Evolutionary conservation across 2,797 vertebrate species (phyloP).

Genomic region (Bryconaethiops microstoma): DNA sequence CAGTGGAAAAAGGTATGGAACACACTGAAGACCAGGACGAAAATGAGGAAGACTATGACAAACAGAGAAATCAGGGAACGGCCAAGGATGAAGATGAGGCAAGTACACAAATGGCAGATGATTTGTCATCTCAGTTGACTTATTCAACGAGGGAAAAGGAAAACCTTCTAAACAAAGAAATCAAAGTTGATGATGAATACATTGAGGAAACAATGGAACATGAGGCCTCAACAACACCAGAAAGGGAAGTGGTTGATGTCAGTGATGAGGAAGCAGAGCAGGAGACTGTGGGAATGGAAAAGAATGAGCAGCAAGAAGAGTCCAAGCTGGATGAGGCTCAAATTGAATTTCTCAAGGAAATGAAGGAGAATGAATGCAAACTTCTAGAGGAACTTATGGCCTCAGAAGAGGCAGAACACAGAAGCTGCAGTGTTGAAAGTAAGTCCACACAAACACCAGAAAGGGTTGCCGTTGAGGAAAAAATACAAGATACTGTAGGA

Average conservation of each 20-base stretch:
- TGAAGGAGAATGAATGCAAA: background rate
- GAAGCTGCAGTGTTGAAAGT: background rate
- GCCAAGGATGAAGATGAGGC: conserved; percentile 11
- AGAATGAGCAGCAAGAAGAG: conserved; percentile 33
- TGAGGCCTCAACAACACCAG: conserved; percentile 51
- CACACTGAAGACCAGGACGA: background rate
- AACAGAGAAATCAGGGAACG: background rate
- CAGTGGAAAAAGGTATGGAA: background rate
- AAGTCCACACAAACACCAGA: conserved; percentile 55
- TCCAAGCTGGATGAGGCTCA: background rate
- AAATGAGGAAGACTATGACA: background rate
- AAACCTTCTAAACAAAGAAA: background rate
- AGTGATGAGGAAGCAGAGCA: conserved; percentile 62
- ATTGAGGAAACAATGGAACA: background rate
- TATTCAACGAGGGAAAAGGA: background rate
- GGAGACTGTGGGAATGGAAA: conserved; percentile 60
- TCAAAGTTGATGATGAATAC: background rate
- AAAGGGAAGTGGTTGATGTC: conserved; percentile 55
- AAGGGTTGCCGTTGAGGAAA: conserved; percentile 59
- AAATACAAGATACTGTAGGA: conserved; percentile 64
- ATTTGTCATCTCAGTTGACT: background rate
- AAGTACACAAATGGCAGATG: background rate
- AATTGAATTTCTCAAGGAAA: background rate
- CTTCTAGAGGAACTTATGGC: too few species aligned
- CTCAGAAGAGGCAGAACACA: too few species aligned